Evolutionary conservation across 2,797 vertebrate genomes (phyloP).

Genomic region (Lycodopsis pacificus): DNA sequence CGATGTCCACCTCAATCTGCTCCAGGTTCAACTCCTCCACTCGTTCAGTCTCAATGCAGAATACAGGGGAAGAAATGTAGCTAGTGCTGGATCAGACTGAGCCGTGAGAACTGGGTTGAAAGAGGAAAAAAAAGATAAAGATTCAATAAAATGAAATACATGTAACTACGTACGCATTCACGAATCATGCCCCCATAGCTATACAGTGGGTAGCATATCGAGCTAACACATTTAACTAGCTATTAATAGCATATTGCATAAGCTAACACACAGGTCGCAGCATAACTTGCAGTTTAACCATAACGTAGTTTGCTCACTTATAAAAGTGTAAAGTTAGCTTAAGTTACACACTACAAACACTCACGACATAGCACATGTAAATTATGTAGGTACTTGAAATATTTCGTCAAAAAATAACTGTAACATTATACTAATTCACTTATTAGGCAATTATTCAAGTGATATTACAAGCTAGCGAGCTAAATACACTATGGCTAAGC

Average conservation of each 20-base stretch:
- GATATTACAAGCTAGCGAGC: not conserved
- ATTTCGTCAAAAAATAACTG: not conserved
- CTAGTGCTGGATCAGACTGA: not conserved
- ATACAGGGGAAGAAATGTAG: not conserved
- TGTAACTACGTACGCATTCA: not conserved
- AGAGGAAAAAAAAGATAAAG: not conserved
- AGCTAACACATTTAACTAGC: not conserved
- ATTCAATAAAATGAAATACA: not conserved
- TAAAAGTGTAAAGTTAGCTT: not conserved
- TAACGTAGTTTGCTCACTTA: not conserved
- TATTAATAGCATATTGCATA: not conserved
- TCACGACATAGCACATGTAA: not conserved
- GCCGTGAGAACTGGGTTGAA: not conserved
- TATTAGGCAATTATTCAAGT: not conserved
- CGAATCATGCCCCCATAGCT: not conserved
- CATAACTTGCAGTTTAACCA: not conserved
- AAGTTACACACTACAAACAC: not conserved
- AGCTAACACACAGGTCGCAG: not conserved
- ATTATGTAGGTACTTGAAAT: not conserved
- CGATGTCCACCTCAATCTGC: not conserved
- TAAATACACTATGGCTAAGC: not conserved
- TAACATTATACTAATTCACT: not conserved
- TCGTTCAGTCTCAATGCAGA: not conserved
- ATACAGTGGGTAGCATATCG: not conserved
- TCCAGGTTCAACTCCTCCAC: constrained; percentile 2